phyloP scores from a whole-genome alignment of 2,797 vertebrate genomes.

The Spinus pinus region DNA sequence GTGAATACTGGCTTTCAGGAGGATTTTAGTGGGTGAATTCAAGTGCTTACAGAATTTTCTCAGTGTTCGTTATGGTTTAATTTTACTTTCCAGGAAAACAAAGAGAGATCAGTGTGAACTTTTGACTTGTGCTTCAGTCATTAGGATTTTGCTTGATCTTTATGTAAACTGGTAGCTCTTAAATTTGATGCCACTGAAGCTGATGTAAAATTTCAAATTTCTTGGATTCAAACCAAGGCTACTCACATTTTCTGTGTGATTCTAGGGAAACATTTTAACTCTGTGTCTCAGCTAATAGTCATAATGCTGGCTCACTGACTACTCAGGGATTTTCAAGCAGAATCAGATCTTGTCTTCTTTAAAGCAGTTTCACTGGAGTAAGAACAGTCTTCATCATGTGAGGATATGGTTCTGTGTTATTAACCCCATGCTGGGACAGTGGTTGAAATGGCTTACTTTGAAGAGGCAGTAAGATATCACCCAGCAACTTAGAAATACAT shows the following conservation, averaged over 20 bases:
- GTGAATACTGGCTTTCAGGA: neutral
- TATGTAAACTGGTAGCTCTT: neutral
- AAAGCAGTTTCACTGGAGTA: neutral
- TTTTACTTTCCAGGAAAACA: neutral
- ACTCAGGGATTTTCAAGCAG: neutral
- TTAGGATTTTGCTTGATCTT: neutral
- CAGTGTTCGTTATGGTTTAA: neutral
- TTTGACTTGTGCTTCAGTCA: neutral
- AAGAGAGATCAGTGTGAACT: neutral
- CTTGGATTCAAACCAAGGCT: neutral
- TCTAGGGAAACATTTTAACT: neutral
- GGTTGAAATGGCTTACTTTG: neutral
- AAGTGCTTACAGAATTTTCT: neutral
- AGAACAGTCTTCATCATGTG: neutral
- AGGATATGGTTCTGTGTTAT: neutral
- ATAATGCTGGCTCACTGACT: neutral
- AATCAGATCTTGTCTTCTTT: neutral
- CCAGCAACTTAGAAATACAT: neutral
- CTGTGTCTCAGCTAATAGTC: rapidly evolving
- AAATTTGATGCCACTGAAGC: neutral
- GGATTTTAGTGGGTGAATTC: neutral
- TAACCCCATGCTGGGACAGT: neutral
- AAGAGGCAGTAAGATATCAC: neutral
- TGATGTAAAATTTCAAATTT: neutral
- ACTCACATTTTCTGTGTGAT: neutral